These are phyloP conservation scores for Meandrusa payeni DNA, from an alignment of 2,888 invertebrate species.

Conservation along the genomic window DNA sequence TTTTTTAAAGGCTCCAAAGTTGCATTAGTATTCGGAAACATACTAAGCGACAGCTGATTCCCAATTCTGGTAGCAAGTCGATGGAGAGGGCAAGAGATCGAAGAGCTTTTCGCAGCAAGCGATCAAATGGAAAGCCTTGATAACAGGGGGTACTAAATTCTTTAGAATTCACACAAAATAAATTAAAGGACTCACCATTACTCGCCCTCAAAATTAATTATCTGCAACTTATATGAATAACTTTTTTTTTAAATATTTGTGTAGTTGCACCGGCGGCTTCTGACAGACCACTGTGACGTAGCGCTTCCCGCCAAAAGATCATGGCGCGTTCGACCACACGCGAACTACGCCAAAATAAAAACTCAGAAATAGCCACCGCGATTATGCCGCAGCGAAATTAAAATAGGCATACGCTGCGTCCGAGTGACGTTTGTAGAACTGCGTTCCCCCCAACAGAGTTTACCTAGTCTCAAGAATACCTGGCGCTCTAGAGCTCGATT, in stretches of 20 bases:
- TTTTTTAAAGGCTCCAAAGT: too few relatives aligned
- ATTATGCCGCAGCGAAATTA: conserved; percentile 57
- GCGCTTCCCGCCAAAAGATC: conserved; percentile 72
- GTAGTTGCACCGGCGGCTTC: conserved; percentile 50
- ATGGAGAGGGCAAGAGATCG: too few relatives aligned
- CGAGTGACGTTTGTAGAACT: conserved; percentile 41
- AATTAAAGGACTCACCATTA: conserved; percentile 12
- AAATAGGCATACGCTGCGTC: conserved; percentile 59
- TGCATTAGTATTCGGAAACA: too few relatives aligned
- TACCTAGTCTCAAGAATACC: conserved; percentile 25
- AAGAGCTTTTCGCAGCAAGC: too few relatives aligned
- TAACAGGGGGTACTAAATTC: too few relatives aligned
- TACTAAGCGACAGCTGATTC: too few relatives aligned
- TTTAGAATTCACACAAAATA: too few relatives aligned
- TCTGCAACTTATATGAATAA: not conserved
- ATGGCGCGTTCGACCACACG: conserved; percentile 68
- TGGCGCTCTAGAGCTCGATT: too few relatives aligned
- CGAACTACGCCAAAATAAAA: conserved; percentile 79
- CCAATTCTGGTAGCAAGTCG: too few relatives aligned
- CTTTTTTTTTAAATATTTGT: conserved; percentile 7
- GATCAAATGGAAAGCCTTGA: too few relatives aligned
- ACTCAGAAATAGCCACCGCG: conserved; percentile 69
- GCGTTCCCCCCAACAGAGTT: conserved; percentile 68
- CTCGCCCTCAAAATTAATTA: not conserved
- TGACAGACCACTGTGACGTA: conserved; percentile 56